phyloP scores from a whole-genome alignment of 2,888 invertebrate species.

The Isotomurus palustris region DNA sequence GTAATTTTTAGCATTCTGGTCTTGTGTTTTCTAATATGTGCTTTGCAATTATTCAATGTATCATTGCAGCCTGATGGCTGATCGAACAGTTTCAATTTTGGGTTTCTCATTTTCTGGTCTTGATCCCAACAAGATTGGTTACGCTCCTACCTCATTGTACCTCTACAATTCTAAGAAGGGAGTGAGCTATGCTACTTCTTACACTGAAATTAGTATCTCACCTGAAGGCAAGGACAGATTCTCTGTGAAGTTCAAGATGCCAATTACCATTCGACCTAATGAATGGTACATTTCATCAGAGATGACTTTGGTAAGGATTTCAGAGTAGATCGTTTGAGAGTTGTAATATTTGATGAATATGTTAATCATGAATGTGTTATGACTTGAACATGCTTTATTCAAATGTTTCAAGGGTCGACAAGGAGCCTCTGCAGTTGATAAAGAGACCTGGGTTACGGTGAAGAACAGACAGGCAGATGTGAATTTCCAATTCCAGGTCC shows the following conservation, averaged over 20 bases:
- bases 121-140: slow-evolving; percentile 34
- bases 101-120: slow-evolving; percentile 39
- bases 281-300: slow-evolving; percentile 43
- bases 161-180: slow-evolving; percentile 39
- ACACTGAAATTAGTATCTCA: slow-evolving; percentile 30
- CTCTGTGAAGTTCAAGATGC: slow-evolving; percentile 37
- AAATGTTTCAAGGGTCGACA: slow-evolving; percentile 27
- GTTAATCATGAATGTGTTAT: not conserved
- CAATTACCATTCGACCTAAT: slow-evolving; percentile 34
- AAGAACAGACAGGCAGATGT: slow-evolving; percentile 39
- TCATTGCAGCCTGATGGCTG: slow-evolving; percentile 37
- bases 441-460: slow-evolving; percentile 36
- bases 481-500: slow-evolving; percentile 40
- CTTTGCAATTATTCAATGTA: no score
- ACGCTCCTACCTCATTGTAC: slow-evolving; percentile 36
- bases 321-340: not conserved
- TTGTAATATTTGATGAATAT: not conserved
- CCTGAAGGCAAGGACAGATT: slow-evolving; percentile 38
- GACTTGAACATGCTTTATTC: no score
- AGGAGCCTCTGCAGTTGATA: slow-evolving; percentile 30
- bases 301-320: slow-evolving; percentile 33
- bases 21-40: slow-evolving; percentile 6
- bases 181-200: slow-evolving; percentile 35
- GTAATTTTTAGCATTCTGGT: not conserved
- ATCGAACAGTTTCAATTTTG: slow-evolving; percentile 32